phyloP scores from a whole-genome alignment of 2,797 vertebrate species.

The Notolepis coatsorum region DNA sequence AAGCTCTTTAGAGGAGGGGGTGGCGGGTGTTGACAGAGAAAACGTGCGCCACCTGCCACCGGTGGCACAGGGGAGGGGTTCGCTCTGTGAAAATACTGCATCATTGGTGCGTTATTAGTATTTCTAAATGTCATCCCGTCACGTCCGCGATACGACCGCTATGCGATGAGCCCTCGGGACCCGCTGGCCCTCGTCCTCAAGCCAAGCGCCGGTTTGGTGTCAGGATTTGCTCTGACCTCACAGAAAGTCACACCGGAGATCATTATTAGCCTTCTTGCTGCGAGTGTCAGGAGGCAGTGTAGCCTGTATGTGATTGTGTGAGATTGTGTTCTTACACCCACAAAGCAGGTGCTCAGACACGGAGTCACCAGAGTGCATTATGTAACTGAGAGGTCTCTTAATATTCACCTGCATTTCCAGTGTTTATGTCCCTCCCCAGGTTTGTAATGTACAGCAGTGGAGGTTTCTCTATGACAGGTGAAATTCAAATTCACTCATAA shows the following conservation, averaged over 20 bases:
- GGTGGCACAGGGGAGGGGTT: slow-evolving; percentile 52
- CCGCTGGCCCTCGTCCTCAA: slow-evolving; percentile 39
- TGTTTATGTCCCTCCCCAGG: no score
- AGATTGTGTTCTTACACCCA: background rate
- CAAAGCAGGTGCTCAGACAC: no score
- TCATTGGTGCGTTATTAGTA: slow-evolving; percentile 81
- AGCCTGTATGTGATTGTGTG: slow-evolving; percentile 9
- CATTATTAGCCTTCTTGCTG: slow-evolving; percentile 63
- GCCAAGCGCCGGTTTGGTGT: slow-evolving; percentile 50
- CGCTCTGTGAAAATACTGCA: slow-evolving; percentile 68
- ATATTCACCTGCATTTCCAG: no score
- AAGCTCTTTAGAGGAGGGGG: slow-evolving; percentile 48
- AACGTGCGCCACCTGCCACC: slow-evolving; percentile 49
- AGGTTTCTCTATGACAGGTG: no score
- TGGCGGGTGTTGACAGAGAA: no score
- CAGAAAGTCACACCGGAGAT: slow-evolving; percentile 62
- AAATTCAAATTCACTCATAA: no score
- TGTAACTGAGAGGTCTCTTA: no score
- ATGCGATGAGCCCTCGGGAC: slow-evolving; percentile 54
- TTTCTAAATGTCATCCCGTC: slow-evolving; percentile 78
- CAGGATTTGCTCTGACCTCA: slow-evolving; percentile 52
- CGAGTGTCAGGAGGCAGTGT: slow-evolving; percentile 29
- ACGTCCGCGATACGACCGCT: no score
- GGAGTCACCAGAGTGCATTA: no score
- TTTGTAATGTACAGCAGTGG: no score